These are phyloP conservation scores for Lepilemur septentrionalis DNA, from an alignment of 2,797 vertebrate genomes.

Conservation along the genomic window DNA sequence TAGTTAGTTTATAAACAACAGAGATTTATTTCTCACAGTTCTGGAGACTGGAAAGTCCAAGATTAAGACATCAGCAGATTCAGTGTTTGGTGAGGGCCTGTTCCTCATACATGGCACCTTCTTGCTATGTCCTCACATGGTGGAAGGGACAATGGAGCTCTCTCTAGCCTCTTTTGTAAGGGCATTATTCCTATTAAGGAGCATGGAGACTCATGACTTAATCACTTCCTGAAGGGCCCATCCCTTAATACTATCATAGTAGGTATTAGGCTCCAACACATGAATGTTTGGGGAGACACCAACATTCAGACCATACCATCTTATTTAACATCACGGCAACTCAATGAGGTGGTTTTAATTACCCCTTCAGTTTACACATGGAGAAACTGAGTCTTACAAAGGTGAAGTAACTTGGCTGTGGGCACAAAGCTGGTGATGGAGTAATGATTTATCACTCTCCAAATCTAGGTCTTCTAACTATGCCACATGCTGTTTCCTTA, in stretches of 20 bases:
- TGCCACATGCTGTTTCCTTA: background rate
- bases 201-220: background rate
- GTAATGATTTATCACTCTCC: background rate
- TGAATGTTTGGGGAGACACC: background rate
- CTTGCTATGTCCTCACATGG: background rate
- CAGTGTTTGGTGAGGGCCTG: background rate
- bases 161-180: background rate
- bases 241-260: background rate
- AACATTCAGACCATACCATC: background rate
- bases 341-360: background rate
- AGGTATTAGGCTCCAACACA: background rate
- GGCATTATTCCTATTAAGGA: background rate
- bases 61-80: background rate
- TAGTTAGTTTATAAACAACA: background rate
- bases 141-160: background rate
- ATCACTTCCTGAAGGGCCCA: background rate
- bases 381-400: background rate
- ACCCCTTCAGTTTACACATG: background rate
- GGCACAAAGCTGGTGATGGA: background rate
- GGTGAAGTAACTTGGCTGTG: background rate
- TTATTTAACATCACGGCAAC: background rate
- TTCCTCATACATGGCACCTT: background rate
- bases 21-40: background rate
- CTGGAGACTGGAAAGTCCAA: background rate
- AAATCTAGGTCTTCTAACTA: background rate